These are phyloP conservation scores for Charina bottae DNA, from an alignment of 2,113 vertebrate genomes.

Conservation along the genomic window DNA sequence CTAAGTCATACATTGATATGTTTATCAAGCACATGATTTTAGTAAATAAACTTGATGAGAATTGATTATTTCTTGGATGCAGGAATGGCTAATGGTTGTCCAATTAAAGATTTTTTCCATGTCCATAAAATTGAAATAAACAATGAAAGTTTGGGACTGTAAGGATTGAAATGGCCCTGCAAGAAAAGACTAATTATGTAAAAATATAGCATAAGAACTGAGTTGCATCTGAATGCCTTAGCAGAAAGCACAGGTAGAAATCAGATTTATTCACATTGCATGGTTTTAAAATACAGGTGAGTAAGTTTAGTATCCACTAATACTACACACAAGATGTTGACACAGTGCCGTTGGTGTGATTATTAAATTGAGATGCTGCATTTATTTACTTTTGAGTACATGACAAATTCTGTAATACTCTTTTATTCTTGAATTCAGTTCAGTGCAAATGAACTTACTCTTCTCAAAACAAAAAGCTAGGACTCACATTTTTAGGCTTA, in stretches of 20 bases:
- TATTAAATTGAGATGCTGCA: background rate
- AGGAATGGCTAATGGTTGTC: background rate
- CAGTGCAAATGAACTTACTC: background rate
- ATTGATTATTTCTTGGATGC: background rate
- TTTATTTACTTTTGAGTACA: background rate
- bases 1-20: background rate
- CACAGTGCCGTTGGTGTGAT: background rate
- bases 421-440: background rate
- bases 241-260: background rate
- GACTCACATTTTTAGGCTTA: background rate
- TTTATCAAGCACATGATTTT: conserved; percentile 13
- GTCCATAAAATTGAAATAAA: background rate
- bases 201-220: background rate
- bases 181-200: background rate
- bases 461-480: background rate
- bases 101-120: background rate
- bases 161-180: background rate
- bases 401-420: background rate
- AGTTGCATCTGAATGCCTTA: background rate
- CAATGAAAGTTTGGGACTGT: background rate
- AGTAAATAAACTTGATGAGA: background rate
- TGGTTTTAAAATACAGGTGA: background rate
- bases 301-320: background rate
- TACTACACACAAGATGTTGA: background rate
- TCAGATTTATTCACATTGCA: background rate